Percentiles rank a stretch among this genome's conserved stretches.
Evolutionary conservation across 2,888 invertebrate genomes (phyloP).

Genomic region (Nycteola revayana): DNA sequence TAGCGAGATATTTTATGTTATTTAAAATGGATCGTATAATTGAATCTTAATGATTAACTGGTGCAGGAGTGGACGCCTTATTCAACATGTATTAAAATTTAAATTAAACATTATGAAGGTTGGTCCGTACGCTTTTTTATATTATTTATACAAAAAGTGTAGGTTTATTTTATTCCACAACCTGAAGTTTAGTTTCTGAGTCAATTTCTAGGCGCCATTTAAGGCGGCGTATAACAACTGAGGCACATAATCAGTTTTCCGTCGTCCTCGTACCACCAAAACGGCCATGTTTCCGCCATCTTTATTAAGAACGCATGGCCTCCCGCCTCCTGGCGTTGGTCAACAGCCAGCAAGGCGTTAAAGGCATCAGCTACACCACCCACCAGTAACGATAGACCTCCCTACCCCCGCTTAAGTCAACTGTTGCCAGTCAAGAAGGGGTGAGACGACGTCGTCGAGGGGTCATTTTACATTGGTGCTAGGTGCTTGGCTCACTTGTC

Average conservation of each 20-base stretch:
- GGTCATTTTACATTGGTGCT: conserved; percentile 52
- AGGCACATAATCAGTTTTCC: conserved; percentile 42
- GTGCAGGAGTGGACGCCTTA: not conserved
- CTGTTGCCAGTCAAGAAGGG: conserved; percentile 34
- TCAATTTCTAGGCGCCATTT: too few relatives aligned
- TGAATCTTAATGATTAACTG: too few relatives aligned
- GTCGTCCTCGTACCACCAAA: conserved; percentile 56
- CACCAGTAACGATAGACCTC: conserved; percentile 57
- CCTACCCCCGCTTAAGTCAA: conserved; percentile 38
- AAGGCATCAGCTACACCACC: conserved; percentile 76
- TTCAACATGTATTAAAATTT: conserved; percentile 13
- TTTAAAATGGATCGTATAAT: too few relatives aligned
- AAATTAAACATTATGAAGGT: too few relatives aligned
- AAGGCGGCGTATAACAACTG: conserved; percentile 24
- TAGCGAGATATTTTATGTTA: too few relatives aligned
- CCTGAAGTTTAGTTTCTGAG: too few relatives aligned
- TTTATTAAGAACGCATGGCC: conserved; percentile 79
- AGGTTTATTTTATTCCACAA: too few relatives aligned
- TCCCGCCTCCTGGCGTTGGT: conserved; percentile 77
- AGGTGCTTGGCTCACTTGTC: conserved; percentile 79
- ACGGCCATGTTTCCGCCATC: conserved; percentile 70
- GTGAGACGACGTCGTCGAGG: conserved; percentile 43
- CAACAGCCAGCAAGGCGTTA: conserved; percentile 80
- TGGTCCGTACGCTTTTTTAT: too few relatives aligned
- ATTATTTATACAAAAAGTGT: too few relatives aligned